Percentiles rank a stretch among this genome's conserved stretches.
Evolutionary conservation across 2,888 invertebrate genomes (phyloP).

Genomic region (Nemotelus nigrinus): DNA sequence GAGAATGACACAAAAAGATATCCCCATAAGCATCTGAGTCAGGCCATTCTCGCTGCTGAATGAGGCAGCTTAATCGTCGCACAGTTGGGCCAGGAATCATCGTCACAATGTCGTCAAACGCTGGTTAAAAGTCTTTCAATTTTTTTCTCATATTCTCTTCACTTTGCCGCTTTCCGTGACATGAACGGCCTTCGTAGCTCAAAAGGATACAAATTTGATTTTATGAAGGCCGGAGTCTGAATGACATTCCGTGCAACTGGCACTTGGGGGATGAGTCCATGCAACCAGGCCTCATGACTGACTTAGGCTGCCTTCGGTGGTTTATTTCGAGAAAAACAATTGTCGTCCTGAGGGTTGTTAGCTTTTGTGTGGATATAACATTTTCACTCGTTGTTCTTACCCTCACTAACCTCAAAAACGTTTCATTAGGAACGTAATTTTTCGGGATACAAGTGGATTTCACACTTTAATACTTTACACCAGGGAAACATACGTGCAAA

Average conservation of each 20-base stretch:
- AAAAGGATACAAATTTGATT: slow-evolving; percentile 37
- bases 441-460: not conserved
- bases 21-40: slow-evolving; percentile 9
- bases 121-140: slow-evolving; percentile 37
- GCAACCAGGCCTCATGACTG: not conserved
- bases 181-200: too few species aligned
- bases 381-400: not conserved
- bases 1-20: not conserved
- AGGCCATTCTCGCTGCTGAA: slow-evolving; percentile 12
- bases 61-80: slow-evolving; percentile 28
- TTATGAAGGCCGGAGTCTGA: slow-evolving; percentile 14
- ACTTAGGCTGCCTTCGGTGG: not conserved
- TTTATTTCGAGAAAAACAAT: slow-evolving; percentile 3
- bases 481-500: too few species aligned
- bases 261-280: not conserved
- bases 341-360: slow-evolving; percentile 25
- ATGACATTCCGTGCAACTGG: too few species aligned
- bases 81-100: slow-evolving; percentile 5
- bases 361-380: not conserved
- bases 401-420: not conserved
- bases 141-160: slow-evolving; percentile 1
- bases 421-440: not conserved
- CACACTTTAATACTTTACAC: not conserved
- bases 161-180: not conserved
- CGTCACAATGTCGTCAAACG: slow-evolving; percentile 35